These are phyloP conservation scores for Ochlodes sylvanus DNA, from an alignment of 2,888 invertebrate species.

Conservation along the genomic window DNA sequence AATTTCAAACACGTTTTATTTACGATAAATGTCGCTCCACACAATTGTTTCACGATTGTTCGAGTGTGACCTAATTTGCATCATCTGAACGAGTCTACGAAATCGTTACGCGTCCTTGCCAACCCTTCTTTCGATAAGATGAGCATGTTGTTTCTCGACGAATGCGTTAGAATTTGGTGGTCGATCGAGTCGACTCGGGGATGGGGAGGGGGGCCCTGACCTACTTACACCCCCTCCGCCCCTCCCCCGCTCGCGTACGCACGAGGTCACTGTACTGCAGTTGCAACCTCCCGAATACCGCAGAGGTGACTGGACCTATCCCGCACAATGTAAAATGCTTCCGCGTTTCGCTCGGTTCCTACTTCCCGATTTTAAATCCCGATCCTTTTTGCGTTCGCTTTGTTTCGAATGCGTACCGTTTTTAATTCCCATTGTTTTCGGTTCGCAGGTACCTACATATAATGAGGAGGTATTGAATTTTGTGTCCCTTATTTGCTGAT, in stretches of 20 bases:
- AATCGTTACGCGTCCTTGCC: neutral
- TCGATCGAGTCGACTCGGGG: slow-evolving; percentile 67
- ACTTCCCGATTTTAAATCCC: slow-evolving; percentile 38
- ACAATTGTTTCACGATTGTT: neutral
- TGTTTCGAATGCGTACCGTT: slow-evolving; percentile 24
- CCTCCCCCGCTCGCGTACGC: slow-evolving; percentile 71
- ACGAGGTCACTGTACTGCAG: slow-evolving; percentile 84
- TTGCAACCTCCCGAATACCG: slow-evolving; percentile 76
- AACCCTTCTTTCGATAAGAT: slow-evolving; percentile 35
- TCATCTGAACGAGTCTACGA: slow-evolving; percentile 2
- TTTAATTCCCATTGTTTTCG: slow-evolving; percentile 20
- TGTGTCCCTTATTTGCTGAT: neutral
- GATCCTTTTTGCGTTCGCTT: slow-evolving; percentile 39
- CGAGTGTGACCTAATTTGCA: slow-evolving; percentile 21
- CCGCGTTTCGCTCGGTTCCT: slow-evolving; percentile 35
- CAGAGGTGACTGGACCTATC: slow-evolving; percentile 73
- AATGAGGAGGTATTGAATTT: slow-evolving; percentile 28
- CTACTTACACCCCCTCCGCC: slow-evolving; percentile 47
- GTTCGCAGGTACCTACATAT: neutral
- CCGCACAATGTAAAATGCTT: slow-evolving; percentile 36
- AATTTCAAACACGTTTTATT: no score
- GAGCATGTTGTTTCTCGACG: slow-evolving; percentile 53
- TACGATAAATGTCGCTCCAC: neutral
- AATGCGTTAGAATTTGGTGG: slow-evolving; percentile 78
- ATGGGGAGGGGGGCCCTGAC: slow-evolving; percentile 68